Conservation (phyloP, 2,888 invertebrate species). For the Ichneumon xanthorius region DNA sequence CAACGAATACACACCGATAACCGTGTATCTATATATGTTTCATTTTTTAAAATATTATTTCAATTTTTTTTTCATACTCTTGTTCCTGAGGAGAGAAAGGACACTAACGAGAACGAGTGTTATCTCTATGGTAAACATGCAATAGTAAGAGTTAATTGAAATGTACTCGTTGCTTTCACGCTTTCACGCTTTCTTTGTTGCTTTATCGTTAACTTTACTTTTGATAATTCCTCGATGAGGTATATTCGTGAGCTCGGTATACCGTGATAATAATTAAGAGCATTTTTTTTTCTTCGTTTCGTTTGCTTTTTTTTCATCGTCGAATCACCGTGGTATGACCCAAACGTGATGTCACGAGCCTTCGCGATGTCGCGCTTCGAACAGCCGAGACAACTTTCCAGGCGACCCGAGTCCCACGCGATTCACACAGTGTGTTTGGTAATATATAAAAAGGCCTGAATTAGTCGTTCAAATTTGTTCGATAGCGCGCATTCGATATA, state of each 20-base stretch:
- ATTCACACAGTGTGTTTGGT: conserved; percentile 19
- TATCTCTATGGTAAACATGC: conserved; percentile 70
- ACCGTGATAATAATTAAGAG: conserved; percentile 30
- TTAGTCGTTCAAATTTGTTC: conserved; percentile 36
- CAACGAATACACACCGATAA: conserved; percentile 5
- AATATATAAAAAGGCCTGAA: conserved; percentile 61
- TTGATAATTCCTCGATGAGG: conserved; percentile 51
- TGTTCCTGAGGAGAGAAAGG: conserved; percentile 72
- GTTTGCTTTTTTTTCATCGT: conserved; percentile 7
- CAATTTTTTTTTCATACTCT: conserved; percentile 1
- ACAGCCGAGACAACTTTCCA: conserved; percentile 3
- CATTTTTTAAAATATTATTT: conserved; percentile 11
- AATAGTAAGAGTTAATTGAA: conserved; percentile 66
- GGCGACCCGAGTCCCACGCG: neutral
- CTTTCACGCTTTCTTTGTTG: conserved; percentile 19
- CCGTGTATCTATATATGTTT: conserved; percentile 7
- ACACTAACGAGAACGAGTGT: conserved; percentile 71
- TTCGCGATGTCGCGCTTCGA: conserved; percentile 38
- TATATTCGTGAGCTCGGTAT: conserved; percentile 57
- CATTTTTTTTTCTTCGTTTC: neutral
- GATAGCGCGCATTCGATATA: conserved; percentile 14
- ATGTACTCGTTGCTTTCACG: conserved; percentile 53
- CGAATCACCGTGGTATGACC: conserved; percentile 38
- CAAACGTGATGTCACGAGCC: conserved; percentile 61
- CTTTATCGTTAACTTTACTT: conserved; percentile 30